Base-by-base conservation (phyloP, 2,113 vertebrate genomes). In the Neogobius melanostomus region DNA sequence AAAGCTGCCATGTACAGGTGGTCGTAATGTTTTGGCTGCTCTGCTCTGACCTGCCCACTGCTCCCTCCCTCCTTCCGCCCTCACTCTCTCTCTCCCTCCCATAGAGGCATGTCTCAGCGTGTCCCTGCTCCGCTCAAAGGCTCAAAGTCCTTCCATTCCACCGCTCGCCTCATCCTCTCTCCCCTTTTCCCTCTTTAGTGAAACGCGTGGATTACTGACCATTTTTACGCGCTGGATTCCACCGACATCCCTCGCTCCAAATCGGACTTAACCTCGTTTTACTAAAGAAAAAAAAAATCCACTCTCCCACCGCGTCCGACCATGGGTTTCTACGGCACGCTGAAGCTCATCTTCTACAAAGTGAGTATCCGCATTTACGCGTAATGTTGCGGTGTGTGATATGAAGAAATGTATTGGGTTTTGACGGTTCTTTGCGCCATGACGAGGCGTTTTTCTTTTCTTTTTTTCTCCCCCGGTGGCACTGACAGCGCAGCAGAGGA, bases 291-390 rank as follows among this genome's bases (percentile, higher is more conserved):
- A 36, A 36, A 36, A 6, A 6, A 1, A 6, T 5, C 1, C 0
- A 2, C 9, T 8, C 15, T 6, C 84, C n/a, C 59, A 8, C 1
- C 11, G 11, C 14, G 11, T 15, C 5, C 91, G 89, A 93, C 86
- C 90, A 98, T 98, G 96, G 96, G 96, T 42, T 98, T 98, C 93
- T 98, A 98, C 95, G 95, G 96, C 89, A 96, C 95, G 87, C 90
- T 97, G 92, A 98, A 98, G 93, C 97, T 97, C 94, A 97, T 98
- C 91, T 98, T 98, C 93, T 96, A 95, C 89, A 97, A 98, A 95
- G 96, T 97, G 93, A 96, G 96, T 95, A 90, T 50, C 2, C 66
- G 28, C 0, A 11, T 1, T 0, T 16, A 17, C 7, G 17, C 47
- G n/a, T 6, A 54, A 57, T 6, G 49, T 36, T 36, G 28, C 28